Percentiles rank a stretch among this genome's conserved stretches.
Conservation (phyloP, 2,888 invertebrate genomes). For the Patella pellucida region DNA sequence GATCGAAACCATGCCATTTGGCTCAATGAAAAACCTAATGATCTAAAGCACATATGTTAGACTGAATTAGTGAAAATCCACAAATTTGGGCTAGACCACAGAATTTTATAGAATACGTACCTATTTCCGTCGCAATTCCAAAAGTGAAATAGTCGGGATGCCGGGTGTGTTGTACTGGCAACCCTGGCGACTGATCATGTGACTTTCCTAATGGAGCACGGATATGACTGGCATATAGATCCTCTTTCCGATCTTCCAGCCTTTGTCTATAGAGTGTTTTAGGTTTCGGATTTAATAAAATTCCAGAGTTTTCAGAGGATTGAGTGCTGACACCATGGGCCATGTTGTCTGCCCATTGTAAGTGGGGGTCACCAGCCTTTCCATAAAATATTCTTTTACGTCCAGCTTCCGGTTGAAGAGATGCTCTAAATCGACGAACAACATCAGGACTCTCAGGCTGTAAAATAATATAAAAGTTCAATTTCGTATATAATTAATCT, state of each 20-base stretch:
- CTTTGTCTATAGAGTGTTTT: conserved; percentile 65
- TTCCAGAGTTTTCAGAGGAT: conserved; percentile 56
- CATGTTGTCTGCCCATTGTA: conserved; percentile 65
- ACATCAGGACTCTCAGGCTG: conserved; percentile 66
- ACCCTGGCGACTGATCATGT: conserved; percentile 55
- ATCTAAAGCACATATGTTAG: too few relatives aligned
- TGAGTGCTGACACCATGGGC: conserved; percentile 64
- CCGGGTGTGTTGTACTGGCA: conserved; percentile 50
- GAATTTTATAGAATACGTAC: conserved; percentile 35
- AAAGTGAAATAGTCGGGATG: conserved; percentile 59
- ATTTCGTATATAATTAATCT: background rate
- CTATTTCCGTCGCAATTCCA: conserved; percentile 64
- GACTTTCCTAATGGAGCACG: conserved; percentile 64
- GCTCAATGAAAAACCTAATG: too few relatives aligned
- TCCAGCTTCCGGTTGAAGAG: conserved; percentile 65
- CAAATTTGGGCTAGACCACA: too few relatives aligned
- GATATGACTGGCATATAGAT: conserved; percentile 57
- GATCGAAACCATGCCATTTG: too few relatives aligned
- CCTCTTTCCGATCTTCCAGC: conserved; percentile 59
- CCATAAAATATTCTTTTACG: conserved; percentile 67
- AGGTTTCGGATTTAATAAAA: conserved; percentile 63
- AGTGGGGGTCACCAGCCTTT: conserved; percentile 67
- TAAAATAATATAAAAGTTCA: conserved; percentile 21
- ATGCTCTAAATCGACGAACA: conserved; percentile 63
- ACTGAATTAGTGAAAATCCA: too few relatives aligned